These are phyloP conservation scores for Nycticorax nycticorax DNA, from an alignment of 2,113 vertebrate genomes.

Conservation along the genomic window DNA sequence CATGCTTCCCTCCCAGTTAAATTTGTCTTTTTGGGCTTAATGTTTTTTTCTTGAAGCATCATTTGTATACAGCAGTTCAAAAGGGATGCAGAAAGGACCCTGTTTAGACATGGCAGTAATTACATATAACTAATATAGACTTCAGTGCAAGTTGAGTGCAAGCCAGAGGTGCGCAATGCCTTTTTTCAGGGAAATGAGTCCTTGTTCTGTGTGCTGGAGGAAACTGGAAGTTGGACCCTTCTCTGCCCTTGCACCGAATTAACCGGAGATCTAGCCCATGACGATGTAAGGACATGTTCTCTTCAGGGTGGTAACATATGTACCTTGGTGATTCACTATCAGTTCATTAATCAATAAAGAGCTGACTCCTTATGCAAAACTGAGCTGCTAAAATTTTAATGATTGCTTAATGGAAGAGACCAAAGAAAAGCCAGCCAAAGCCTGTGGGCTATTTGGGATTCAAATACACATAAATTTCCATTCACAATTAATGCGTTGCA, in stretches of 20 bases:
- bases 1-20: not conserved
- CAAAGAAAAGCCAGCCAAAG: not conserved
- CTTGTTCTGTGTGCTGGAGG: not conserved
- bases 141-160: not conserved
- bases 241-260: not conserved
- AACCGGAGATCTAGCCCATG: too few relatives aligned
- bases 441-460: conserved; percentile 7
- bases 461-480: conserved; percentile 42
- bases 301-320: not conserved
- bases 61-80: not conserved
- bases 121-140: not conserved
- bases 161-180: not conserved
- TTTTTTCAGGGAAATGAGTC: not conserved
- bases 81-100: not conserved
- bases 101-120: not conserved
- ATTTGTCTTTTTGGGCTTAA: not conserved
- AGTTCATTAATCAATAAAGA: not conserved
- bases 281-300: not conserved
- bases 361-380: not conserved
- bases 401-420: not conserved
- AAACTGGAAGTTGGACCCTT: not conserved
- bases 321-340: not conserved
- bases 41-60: not conserved
- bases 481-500: conserved; percentile 25
- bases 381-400: not conserved